Evolutionary conservation across 2,113 vertebrate genomes (phyloP).

Genomic region (Perccottus glenii): DNA sequence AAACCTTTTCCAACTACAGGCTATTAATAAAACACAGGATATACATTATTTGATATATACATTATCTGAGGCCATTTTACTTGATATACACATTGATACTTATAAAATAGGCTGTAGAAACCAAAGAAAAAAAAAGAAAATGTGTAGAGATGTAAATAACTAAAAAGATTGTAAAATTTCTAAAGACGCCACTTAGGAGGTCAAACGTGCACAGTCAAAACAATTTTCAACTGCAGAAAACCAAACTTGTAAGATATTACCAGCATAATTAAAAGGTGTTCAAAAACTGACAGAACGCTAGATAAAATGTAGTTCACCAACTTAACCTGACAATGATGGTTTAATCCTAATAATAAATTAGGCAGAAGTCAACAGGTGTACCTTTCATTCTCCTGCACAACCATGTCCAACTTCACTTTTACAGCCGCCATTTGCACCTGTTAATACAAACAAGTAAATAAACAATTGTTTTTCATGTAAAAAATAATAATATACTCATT

Average conservation of each 20-base stretch:
- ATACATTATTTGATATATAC: neutral
- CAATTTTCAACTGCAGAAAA: too few species aligned
- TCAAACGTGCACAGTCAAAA: too few species aligned
- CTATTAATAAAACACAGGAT: neutral
- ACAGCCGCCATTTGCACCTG: constrained; percentile 85
- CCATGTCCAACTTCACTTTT: constrained; percentile 84
- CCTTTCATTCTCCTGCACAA: constrained; percentile 94
- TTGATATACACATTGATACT: neutral
- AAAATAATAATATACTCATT: too few species aligned
- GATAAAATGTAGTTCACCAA: too few species aligned
- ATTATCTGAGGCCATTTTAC: neutral
- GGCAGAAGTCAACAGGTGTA: constrained; percentile 55
- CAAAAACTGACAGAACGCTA: too few species aligned
- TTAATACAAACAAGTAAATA: constrained; percentile 42
- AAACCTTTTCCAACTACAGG: neutral
- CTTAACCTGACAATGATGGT: neutral
- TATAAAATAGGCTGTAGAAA: neutral
- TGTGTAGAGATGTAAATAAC: too few species aligned
- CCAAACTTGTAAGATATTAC: too few species aligned
- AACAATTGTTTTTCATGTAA: neutral
- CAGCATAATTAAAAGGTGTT: too few species aligned
- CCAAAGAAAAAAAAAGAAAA: neutral
- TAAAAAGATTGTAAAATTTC: too few species aligned
- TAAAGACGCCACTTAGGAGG: too few species aligned
- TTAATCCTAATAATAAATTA: neutral